Percentiles rank a stretch among this genome's conserved stretches.
phyloP scores from a whole-genome alignment of 1,140 invertebrate genomes.

The Drosophila pachea region DNA sequence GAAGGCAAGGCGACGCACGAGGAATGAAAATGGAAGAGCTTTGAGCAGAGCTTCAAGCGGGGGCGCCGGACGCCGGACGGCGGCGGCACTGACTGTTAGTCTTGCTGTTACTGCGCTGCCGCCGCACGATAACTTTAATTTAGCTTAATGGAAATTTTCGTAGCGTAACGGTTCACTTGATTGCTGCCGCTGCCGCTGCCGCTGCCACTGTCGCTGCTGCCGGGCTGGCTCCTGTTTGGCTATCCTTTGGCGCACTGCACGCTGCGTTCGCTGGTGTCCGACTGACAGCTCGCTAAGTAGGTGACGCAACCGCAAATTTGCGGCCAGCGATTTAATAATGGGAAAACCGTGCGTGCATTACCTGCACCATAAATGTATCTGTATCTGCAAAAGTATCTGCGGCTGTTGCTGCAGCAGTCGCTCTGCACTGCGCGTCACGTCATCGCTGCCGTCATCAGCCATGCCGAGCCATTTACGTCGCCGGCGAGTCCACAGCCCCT shows the following conservation, averaged over 20 bases:
- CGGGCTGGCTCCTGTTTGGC: constrained; percentile 1
- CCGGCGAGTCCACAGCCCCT: constrained; percentile 27
- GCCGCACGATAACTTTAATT: constrained; percentile 73
- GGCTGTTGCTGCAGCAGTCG: constrained; percentile 15
- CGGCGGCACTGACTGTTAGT: constrained; percentile 10
- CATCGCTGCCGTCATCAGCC: constrained; percentile 54
- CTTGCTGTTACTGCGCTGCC: constrained; percentile 49
- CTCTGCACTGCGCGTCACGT: constrained; percentile 57
- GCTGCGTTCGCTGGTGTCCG: constrained; percentile 15
- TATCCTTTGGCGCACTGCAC: constrained; percentile 34
- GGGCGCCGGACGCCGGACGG: constrained; percentile 6
- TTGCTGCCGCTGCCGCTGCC: constrained; percentile 40
- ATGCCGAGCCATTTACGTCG: constrained; percentile 66
- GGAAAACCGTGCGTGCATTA: constrained; percentile 58
- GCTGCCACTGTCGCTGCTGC: constrained; percentile 33
- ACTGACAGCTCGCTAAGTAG: constrained; percentile 57
- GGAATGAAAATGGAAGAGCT: constrained; percentile 69
- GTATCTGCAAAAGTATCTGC: constrained; percentile 35
- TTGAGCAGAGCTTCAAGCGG: constrained; percentile 28
- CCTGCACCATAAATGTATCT: constrained; percentile 20
- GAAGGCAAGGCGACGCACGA: constrained; percentile 39
- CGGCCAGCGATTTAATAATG: constrained; percentile 72
- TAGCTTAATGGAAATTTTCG: constrained; percentile 73
- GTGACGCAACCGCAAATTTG: constrained; percentile 77
- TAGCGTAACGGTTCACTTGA: constrained; percentile 35